Conservation (phyloP, 2,888 invertebrate genomes). For the Ischnus inquisitorius region DNA sequence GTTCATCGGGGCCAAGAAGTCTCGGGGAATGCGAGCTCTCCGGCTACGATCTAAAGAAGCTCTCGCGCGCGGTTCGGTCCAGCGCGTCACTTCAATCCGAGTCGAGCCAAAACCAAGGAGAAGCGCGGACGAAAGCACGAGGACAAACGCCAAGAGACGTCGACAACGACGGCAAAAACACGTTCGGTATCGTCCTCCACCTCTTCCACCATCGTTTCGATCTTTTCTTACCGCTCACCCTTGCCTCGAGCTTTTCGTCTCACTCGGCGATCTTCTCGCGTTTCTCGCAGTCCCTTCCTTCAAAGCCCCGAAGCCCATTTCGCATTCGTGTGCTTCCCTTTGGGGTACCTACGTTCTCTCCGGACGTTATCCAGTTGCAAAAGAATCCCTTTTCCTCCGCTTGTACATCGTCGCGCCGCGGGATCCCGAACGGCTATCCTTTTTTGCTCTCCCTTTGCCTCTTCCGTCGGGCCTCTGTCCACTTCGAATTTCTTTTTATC, state of each 20-base stretch:
- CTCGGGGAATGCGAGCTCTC: slow-evolving; percentile 71
- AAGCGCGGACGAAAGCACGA: slow-evolving; percentile 54
- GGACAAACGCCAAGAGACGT: slow-evolving; percentile 44
- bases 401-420: slow-evolving; percentile 63
- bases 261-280: slow-evolving; percentile 56
- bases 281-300: slow-evolving; percentile 61
- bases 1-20: slow-evolving; percentile 83
- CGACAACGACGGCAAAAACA: slow-evolving; percentile 65
- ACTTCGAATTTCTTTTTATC: slow-evolving; percentile 46
- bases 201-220: slow-evolving; percentile 29
- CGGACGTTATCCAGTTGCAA: slow-evolving; percentile 60
- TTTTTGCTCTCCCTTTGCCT: slow-evolving; percentile 66
- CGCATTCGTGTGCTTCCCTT: slow-evolving; percentile 59
- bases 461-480: slow-evolving; percentile 61
- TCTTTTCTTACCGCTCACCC: slow-evolving; percentile 70
- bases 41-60: slow-evolving; percentile 63
- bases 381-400: slow-evolving; percentile 65
- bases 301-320: slow-evolving; percentile 15
- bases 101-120: slow-evolving; percentile 69
- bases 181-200: slow-evolving; percentile 60
- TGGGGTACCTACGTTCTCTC: slow-evolving; percentile 27
- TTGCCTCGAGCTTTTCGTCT: slow-evolving; percentile 61
- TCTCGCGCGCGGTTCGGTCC: slow-evolving; percentile 34
- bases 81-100: slow-evolving; percentile 70
- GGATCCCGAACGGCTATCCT: slow-evolving; percentile 63